Evolutionary conservation across 2,797 vertebrate species (phyloP).

Genomic region (Cirrhinus mrigala): DNA sequence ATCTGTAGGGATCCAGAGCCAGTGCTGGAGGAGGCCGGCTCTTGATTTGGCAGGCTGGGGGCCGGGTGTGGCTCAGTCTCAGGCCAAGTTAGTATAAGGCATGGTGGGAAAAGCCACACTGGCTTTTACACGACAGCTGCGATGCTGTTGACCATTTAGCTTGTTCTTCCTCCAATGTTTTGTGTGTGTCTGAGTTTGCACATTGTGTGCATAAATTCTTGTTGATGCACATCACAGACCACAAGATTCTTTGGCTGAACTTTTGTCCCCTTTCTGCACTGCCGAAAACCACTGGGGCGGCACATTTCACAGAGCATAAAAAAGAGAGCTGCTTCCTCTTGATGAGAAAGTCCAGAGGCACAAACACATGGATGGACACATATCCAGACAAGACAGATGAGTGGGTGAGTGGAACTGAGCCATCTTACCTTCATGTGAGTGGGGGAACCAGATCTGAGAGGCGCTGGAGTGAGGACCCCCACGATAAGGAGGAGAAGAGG

Average conservation of each 20-base stretch:
- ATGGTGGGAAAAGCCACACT: constrained; percentile 68
- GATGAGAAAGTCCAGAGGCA: constrained; percentile 39
- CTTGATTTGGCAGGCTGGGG: constrained; percentile 32
- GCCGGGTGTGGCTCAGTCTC: constrained; percentile 50
- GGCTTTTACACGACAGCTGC: constrained; percentile 69
- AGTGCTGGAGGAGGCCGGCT: constrained; percentile 46
- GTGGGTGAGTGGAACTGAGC: not conserved
- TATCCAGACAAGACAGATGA: constrained; percentile 18
- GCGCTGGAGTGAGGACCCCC: constrained; percentile 89
- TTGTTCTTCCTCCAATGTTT: constrained; percentile 57
- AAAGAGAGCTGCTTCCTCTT: constrained; percentile 37
- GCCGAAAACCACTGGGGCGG: constrained; percentile 65
- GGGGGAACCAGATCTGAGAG: constrained; percentile 97
- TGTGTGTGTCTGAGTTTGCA: constrained; percentile 20
- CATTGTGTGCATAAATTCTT: constrained; percentile 67
- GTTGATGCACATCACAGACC: constrained; percentile 74
- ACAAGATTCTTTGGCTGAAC: constrained; percentile 78
- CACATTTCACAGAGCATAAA: constrained; percentile 59
- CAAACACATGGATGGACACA: constrained; percentile 22
- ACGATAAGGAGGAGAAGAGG: constrained; percentile 91
- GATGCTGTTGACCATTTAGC: constrained; percentile 67
- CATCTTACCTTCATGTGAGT: constrained; percentile 94
- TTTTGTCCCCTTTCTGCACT: constrained; percentile 71
- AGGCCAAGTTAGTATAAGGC: constrained; percentile 53
- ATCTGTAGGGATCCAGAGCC: constrained; percentile 51